These are phyloP conservation scores for Brachionus koreanus DNA, from an alignment of 1,140 invertebrate genomes.

Conservation along the genomic window DNA sequence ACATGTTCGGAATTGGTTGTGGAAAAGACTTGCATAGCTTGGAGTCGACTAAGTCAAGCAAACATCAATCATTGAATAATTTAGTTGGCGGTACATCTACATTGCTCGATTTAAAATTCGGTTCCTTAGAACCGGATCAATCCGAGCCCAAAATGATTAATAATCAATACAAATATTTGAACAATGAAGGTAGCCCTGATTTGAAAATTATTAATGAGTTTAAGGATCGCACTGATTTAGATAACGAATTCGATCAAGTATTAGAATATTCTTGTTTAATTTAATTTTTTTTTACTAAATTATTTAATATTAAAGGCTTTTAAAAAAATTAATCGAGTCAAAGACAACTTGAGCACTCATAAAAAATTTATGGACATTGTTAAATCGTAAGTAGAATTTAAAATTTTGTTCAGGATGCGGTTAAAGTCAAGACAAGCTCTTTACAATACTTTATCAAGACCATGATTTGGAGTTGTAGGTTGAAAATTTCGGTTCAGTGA, in stretches of 20 bases:
- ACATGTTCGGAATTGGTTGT: not conserved
- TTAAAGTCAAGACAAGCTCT: too few relatives aligned
- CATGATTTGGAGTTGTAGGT: too few relatives aligned
- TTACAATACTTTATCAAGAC: too few relatives aligned
- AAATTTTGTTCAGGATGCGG: not conserved
- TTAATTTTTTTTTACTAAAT: not conserved
- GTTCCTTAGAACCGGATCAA: conserved; percentile 2
- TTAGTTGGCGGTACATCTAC: conserved; percentile 38
- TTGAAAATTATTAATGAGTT: conserved; percentile 4
- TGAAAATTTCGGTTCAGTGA: too few relatives aligned
- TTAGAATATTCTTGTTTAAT: not conserved
- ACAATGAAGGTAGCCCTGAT: not conserved
- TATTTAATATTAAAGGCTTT: not conserved
- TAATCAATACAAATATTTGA: conserved; percentile 23
- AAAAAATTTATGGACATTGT: conserved; percentile 44
- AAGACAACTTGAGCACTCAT: conserved; percentile 42
- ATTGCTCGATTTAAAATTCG: conserved; percentile 31
- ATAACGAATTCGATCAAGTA: conserved; percentile 35
- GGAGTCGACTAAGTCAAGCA: not conserved
- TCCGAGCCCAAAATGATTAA: not conserved
- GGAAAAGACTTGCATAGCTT: not conserved
- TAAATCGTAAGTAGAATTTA: conserved; percentile 22
- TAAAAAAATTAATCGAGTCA: conserved; percentile 26
- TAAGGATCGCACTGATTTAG: conserved; percentile 18
- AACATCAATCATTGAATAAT: conserved; percentile 41